Conservation (phyloP, 2,797 vertebrate species). For the Aplochiton taeniatus region DNA sequence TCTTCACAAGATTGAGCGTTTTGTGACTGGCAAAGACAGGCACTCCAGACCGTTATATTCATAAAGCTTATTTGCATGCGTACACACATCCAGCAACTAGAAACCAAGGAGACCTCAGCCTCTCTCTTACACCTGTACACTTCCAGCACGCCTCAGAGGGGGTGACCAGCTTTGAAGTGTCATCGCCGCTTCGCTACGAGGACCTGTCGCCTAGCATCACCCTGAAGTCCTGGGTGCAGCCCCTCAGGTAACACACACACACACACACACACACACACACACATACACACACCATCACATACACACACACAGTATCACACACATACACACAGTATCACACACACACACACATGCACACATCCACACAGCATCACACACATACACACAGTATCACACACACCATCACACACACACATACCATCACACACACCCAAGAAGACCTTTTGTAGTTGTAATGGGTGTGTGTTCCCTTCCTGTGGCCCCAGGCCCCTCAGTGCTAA, state of each 20-base stretch:
- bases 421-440: neutral
- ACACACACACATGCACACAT: neutral
- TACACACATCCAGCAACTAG: neutral
- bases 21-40: too few relatives aligned
- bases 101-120: neutral
- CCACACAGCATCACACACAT: too few relatives aligned
- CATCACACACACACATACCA: too few relatives aligned
- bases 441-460: neutral
- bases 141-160: conserved; percentile 93
- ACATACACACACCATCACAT: neutral
- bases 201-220: conserved; percentile 92
- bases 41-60: too few relatives aligned
- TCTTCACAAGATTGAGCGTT: too few relatives aligned
- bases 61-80: too few relatives aligned
- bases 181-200: conserved; percentile 90
- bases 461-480: conserved; percentile 6
- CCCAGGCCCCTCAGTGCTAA: conserved; percentile 89
- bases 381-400: neutral
- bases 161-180: conserved; percentile 90
- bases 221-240: conserved; percentile 97
- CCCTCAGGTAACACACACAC: conserved; percentile 81
- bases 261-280: conserved; percentile 1
- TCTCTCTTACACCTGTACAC: neutral
- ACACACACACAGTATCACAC: too few relatives aligned
- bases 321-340: neutral